phyloP scores from a whole-genome alignment of 1,140 invertebrate species.

The Heliconius nattereri region DNA sequence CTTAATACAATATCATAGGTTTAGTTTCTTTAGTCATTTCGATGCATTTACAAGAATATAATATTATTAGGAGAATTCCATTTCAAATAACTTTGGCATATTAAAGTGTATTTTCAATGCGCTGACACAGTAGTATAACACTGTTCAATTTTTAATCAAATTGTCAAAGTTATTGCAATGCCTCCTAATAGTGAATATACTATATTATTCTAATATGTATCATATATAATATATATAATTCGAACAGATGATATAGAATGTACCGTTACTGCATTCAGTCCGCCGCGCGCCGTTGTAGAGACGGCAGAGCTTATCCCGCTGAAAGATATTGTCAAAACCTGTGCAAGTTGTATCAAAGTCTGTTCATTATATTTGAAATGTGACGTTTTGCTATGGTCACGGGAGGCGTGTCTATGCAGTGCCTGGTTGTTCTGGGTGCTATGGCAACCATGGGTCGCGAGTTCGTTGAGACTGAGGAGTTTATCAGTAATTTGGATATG shows the following conservation, averaged over 20 bases:
- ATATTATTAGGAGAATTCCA: not conserved
- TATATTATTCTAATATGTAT: too few relatives aligned
- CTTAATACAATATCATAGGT: constrained; percentile 10
- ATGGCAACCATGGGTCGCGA: constrained; percentile 50
- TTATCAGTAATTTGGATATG: constrained; percentile 64
- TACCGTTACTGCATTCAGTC: constrained; percentile 52
- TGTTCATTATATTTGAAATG: constrained; percentile 27
- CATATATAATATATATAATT: not conserved
- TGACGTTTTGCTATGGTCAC: constrained; percentile 15
- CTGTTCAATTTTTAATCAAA: not conserved
- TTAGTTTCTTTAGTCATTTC: constrained; percentile 43
- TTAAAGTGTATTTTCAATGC: not conserved
- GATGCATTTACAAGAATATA: constrained; percentile 50
- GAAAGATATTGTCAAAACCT: not conserved
- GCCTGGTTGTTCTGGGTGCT: constrained; percentile 39
- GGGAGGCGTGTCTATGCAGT: constrained; percentile 29
- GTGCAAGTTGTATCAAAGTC: not conserved
- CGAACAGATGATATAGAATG: not conserved
- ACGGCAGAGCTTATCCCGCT: not conserved
- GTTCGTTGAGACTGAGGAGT: constrained; percentile 64
- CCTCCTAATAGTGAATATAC: not conserved
- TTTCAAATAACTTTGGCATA: not conserved
- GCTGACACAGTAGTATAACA: too few relatives aligned
- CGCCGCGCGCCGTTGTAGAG: constrained; percentile 41
- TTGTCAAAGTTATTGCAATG: not conserved